A percentile compares a stretch with the other conserved stretches of the same genome.
These are phyloP conservation scores for Perca flavescens DNA, from an alignment of 2,113 vertebrate species.

Conservation along the genomic window DNA sequence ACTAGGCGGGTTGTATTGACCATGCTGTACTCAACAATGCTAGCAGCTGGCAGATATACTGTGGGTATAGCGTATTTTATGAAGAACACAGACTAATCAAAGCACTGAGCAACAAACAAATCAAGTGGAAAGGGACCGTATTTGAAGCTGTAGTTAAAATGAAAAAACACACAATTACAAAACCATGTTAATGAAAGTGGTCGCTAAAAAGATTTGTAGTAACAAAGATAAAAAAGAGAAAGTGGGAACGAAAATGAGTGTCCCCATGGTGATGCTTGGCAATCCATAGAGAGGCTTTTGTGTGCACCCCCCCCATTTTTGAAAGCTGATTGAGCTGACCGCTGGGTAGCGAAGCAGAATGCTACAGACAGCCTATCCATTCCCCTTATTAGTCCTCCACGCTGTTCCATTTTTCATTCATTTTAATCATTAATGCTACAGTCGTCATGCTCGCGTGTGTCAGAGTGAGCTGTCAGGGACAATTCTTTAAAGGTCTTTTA, in stretches of 20 bases:
- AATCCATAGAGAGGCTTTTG: constrained; percentile 60
- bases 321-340: constrained; percentile 71
- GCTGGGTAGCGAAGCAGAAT: constrained; percentile 53
- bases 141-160: constrained; percentile 48
- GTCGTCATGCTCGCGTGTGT: neutral
- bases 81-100: constrained; percentile 4
- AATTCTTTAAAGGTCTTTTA: constrained; percentile 27
- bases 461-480: constrained; percentile 18
- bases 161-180: constrained; percentile 31
- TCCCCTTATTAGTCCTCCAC: constrained; percentile 58
- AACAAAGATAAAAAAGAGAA: neutral
- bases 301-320: constrained; percentile 20
- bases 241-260: constrained; percentile 39
- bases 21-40: neutral
- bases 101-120: constrained; percentile 12
- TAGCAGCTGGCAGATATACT: neutral
- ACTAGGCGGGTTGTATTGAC: neutral
- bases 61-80: neutral
- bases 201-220: constrained; percentile 37
- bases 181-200: constrained; percentile 39
- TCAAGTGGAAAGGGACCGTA: constrained; percentile 1
- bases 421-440: constrained; percentile 54
- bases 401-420: constrained; percentile 44
- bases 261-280: constrained; percentile 72
- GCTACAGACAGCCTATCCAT: constrained; percentile 54